These are phyloP conservation scores for Hydropsyche betteni DNA, from an alignment of 2,888 invertebrate species.

Conservation along the genomic window DNA sequence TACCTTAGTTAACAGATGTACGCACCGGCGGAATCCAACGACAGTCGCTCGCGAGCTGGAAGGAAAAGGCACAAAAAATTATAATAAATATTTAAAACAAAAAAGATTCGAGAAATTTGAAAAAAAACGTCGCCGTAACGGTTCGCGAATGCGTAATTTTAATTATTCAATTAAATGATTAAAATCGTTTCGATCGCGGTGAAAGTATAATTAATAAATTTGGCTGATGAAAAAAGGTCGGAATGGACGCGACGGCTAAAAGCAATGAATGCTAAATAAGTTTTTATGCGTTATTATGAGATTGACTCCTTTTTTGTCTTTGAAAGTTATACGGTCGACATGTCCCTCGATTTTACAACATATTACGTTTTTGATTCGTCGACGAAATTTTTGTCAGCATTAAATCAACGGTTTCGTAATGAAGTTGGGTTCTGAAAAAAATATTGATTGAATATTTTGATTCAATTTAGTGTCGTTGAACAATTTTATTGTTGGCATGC, in stretches of 20 bases:
- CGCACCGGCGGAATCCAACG: constrained; percentile 30
- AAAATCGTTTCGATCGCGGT: constrained; percentile 16
- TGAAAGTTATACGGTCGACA: not conserved
- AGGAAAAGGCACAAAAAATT: not conserved
- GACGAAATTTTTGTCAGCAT: no score
- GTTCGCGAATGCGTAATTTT: not conserved
- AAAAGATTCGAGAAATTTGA: not conserved
- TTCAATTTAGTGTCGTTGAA: not conserved
- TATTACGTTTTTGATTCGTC: no score
- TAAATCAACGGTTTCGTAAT: no score
- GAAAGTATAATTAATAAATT: constrained; percentile 14
- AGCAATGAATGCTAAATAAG: constrained; percentile 16
- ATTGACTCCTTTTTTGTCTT: constrained; percentile 25
- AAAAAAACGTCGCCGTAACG: no score
- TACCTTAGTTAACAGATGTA: constrained; percentile 50
- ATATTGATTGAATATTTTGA: no score
- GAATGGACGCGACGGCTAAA: not conserved
- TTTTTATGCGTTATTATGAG: constrained; percentile 1
- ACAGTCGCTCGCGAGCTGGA: not conserved
- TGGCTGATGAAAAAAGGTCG: not conserved
- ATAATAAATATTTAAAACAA: constrained; percentile 2
- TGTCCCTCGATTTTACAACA: no score
- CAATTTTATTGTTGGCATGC: not conserved
- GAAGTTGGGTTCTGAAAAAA: no score
- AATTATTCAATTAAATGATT: constrained; percentile 22